Conservation (phyloP, 2,113 vertebrate genomes). For the Elaphurus davidianus region DNA sequence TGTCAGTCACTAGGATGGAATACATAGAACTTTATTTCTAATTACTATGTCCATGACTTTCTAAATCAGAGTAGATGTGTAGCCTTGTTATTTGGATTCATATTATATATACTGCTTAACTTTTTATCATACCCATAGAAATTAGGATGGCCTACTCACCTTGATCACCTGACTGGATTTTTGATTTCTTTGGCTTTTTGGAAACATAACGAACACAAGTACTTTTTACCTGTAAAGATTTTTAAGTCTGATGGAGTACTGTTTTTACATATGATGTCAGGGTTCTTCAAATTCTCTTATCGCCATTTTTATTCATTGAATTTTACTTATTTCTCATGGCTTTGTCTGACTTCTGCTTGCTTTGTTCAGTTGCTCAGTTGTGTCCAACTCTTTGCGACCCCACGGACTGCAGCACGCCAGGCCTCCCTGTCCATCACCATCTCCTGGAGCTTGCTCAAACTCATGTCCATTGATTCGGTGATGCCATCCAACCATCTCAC, state of each 20-base stretch:
- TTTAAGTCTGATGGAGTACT: background rate
- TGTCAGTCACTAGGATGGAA: background rate
- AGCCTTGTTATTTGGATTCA: background rate
- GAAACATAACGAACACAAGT: background rate
- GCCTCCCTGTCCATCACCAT: background rate
- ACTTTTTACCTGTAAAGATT: background rate
- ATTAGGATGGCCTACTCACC: background rate
- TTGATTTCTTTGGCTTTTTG: background rate
- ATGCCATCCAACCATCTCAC: background rate
- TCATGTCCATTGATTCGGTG: background rate
- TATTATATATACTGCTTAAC: background rate
- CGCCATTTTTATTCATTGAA: background rate
- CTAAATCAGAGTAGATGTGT: background rate
- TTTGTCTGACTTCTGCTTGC: background rate
- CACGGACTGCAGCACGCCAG: rapidly evolving
- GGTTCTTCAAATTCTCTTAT: background rate
- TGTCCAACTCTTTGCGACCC: background rate
- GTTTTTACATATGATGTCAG: background rate
- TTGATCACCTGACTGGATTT: background rate
- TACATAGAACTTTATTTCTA: background rate
- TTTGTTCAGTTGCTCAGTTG: background rate
- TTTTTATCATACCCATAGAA: background rate
- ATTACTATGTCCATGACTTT: background rate
- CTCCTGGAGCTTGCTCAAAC: background rate
- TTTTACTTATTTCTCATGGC: background rate